Evolutionary conservation across 53 echinoderm and acorn worm genomes (phyloP), one percentile per base, ranked within the genome.

Genomic region (Crossaster papposus): DNA sequence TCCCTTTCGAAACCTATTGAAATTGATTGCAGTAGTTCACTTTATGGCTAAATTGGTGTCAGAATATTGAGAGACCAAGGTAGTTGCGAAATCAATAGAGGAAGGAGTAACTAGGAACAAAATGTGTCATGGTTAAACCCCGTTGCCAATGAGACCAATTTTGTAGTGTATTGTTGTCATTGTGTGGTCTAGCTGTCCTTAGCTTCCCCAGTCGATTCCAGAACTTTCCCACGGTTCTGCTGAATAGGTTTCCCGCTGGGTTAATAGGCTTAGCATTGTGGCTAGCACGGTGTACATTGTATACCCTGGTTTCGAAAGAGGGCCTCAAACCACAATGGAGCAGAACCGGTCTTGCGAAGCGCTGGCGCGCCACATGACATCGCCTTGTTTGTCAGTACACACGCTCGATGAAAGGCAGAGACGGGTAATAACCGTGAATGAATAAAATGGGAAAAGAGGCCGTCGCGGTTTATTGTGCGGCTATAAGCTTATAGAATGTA

Each of bases 241-340:
- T 87, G 77, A 87, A 87, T 76, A 38, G 76, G 30, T 62, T 54
- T 5, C 87, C 77, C 55, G 87, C 76, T 54, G 87, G 36, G 54
- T 77, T 87, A 87, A 87, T 87, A 87, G 77, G 84, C 72, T 84
- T 84, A 72, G 50, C 34, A 58, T 80, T 80, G 80, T 80, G 55
- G 80, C 31, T 14, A 3, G 51, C 53, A 23, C 68, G 36, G 18
- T 74, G 13, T 74, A n/a, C n/a, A n/a, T n/a, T n/a, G n/a, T n/a
- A n/a, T n/a, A 35, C 75, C 1, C 23, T 74, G 33, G 33, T 34
- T 33, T 29, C 35, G 29, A 71, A 30, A 71, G 28, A 23, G 3
- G n/a, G n/a, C 44, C 44, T 36, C 75, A 14, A 22, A 71, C 35
- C 75, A 74, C 75, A 74, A 74, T 36, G 75, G 68, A 6, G 3